A percentile compares a stretch with the other conserved stretches of the same genome.
phyloP scores from a whole-genome alignment of 2,113 vertebrate species.

The Sialia sialis region DNA sequence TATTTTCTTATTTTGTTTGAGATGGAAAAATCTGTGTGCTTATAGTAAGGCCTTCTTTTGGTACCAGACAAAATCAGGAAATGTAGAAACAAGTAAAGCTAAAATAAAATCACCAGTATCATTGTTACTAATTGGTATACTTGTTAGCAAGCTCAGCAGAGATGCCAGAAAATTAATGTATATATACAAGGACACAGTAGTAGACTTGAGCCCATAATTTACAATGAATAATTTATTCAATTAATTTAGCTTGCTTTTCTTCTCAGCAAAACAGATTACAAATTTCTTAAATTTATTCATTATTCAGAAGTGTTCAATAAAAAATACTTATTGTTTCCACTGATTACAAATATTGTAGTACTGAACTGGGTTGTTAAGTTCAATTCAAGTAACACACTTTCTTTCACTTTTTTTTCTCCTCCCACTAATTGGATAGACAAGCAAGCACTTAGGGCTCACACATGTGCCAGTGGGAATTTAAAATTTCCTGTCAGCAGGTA shows the following conservation, averaged over 20 bases:
- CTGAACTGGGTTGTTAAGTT: not conserved
- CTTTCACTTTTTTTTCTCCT: not conserved
- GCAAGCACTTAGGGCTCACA: not conserved
- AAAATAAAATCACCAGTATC: slow-evolving; percentile 6
- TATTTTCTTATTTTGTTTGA: not conserved
- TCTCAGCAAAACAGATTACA: slow-evolving; percentile 25
- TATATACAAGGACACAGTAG: not conserved
- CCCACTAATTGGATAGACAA: not conserved
- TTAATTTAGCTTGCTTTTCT: slow-evolving; percentile 54
- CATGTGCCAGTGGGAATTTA: not conserved
- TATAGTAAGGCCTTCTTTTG: not conserved
- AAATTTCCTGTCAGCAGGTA: not conserved
- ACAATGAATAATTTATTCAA: slow-evolving; percentile 59
- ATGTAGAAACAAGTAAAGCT: not conserved
- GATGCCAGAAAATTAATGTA: slow-evolving; percentile 37
- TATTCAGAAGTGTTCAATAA: slow-evolving; percentile 40
- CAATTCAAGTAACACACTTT: not conserved
- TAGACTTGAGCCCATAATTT: slow-evolving; percentile 28
- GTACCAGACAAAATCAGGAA: not conserved
- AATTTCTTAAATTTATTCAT: slow-evolving; percentile 39
- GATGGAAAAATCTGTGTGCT: not conserved
- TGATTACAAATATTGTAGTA: slow-evolving; percentile 11
- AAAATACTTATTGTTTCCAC: not conserved
- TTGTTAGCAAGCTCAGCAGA: slow-evolving; percentile 52
- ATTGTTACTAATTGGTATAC: slow-evolving; percentile 51